Base-by-base conservation (phyloP, 1,140 invertebrate species). In the Dryas iulia region DNA sequence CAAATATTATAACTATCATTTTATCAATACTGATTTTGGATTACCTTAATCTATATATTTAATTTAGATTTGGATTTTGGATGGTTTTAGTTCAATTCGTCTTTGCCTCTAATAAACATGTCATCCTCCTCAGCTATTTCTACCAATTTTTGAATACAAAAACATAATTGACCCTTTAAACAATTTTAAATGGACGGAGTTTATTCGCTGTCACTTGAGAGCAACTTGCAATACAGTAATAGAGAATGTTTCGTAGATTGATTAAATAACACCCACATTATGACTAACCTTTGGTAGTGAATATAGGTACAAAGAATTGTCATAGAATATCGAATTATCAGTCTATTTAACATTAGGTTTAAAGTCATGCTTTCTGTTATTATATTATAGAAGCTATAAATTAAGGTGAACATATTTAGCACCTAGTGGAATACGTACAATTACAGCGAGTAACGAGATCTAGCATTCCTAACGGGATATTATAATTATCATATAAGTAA, bases 251-350 rank as follows among this genome's bases (percentile, higher is more conserved):
- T 59, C 39, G 18, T 62, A 64, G 59, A 62, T 58, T 73, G 57
- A 66, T 72, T 76, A 71, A 76, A 73, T 73, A 78, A 73, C 73
- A 77, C 60, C 54, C 72, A 69, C 68, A 71, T 72, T 75, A 83
- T 75, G 62, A 82, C 79, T 87, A 83, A 84, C 82, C 87, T 89
- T 89, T 89, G 87, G 87, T 79, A 85, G 84, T 80, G 68, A 78
- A 73, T 73, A 75, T 82, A 89, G 83, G 84, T 87, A 89, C 84
- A 80, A 74, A 79, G 76, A 77, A 70, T 60, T 63, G 53, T 67
- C 59, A 76, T 78, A 74, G 72, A 71, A 71, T 77, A 74, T 75
- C 74, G 72, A 78, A 72, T 73, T 74, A 82, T 87, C 83, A 87
- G 83, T 87, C 85, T 84, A 78, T 84, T 78, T 71, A 72, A 72